Base-by-base conservation (phyloP, 2,113 vertebrate genomes). In the Aix galericulata region DNA sequence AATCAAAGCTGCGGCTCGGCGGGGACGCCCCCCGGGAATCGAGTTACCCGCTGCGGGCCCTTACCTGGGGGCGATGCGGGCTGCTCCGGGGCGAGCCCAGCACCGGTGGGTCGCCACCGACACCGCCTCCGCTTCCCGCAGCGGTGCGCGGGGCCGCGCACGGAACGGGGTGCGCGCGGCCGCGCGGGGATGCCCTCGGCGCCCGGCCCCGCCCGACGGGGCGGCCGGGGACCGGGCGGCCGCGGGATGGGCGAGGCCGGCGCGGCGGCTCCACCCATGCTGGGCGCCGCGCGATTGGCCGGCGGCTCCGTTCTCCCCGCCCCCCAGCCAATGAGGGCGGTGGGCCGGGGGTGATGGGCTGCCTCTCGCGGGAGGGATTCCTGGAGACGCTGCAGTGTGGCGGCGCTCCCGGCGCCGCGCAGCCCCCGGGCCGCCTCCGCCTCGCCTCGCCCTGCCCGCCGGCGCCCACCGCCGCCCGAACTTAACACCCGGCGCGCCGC, bases 321-420 rank as follows among this genome's bases (percentile, higher is more conserved):
- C 80, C 64, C 74, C 50, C 95, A 96, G 78, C 99, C 99, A 99
- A 99, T 99, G 98, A 97, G 97, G 78, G 78, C 79, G 74, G 82
- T 31, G 77, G 94, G 96, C 94, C 96, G 95, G 97, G 88, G 97
- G 93, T 87, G 96, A 94, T 97, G 91, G 85, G 89, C 95, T 89
- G 95, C 89, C 98, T 97, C 88, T 98, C 97, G 97, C 98, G 98
- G 98, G 98, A 99, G 98, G 98, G 98, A 99, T 98, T 99, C 99
- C 98, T 96, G 86, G 98, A 97, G 98, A 97, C 98, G 98, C 98
- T 97, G 98, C 98, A 92, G 98, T 93, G 97, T 98, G 98, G 98
- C 97, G 98, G 97, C 96, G 98, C 97, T 98, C 96, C 94, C 94
- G 94, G 83, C 97, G 97, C 97, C 97, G 97, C 98, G 91, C 96